Evolutionary conservation across 2,113 vertebrate genomes (phyloP).

Genomic region (Cyprinodon brontotheroides): DNA sequence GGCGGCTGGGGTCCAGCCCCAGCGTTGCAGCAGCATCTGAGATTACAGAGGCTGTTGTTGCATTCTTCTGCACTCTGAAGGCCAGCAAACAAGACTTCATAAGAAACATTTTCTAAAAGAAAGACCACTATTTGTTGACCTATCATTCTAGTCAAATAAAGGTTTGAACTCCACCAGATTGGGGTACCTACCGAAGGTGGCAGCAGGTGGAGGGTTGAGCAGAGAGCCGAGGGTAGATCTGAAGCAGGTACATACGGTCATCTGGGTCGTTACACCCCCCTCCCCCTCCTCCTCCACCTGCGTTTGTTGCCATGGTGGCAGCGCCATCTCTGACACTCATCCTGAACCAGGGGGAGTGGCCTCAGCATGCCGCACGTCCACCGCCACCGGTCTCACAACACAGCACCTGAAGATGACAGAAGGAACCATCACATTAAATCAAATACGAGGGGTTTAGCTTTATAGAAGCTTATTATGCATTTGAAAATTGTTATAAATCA

Average conservation of each 20-base stretch:
- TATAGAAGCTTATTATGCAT: background rate
- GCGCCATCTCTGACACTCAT: slow-evolving; percentile 93
- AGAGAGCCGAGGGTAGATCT: slow-evolving; percentile 89
- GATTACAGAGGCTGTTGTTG: slow-evolving; percentile 88
- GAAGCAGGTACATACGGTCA: slow-evolving; percentile 85
- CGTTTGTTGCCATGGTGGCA: slow-evolving; percentile 71
- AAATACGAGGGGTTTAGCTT: too few relatives aligned
- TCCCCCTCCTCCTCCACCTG: slow-evolving; percentile 65
- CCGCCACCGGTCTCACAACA: slow-evolving; percentile 71
- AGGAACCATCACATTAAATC: background rate
- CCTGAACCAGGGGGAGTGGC: slow-evolving; percentile 82
- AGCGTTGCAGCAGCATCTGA: slow-evolving; percentile 80
- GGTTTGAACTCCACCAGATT: background rate
- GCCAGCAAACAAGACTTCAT: background rate
- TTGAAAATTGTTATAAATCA: background rate
- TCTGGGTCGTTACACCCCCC: slow-evolving; percentile 78
- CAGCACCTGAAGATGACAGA: slow-evolving; percentile 76
- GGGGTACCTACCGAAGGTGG: slow-evolving; percentile 71
- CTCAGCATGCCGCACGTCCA: slow-evolving; percentile 88
- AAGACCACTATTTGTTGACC: background rate
- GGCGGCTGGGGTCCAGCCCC: slow-evolving; percentile 82
- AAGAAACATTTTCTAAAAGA: background rate
- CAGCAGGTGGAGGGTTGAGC: slow-evolving; percentile 82
- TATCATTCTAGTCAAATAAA: background rate
- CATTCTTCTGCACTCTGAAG: slow-evolving; percentile 88